These are phyloP conservation scores for Morpho achilles DNA, from an alignment of 2,888 invertebrate species.

Conservation along the genomic window DNA sequence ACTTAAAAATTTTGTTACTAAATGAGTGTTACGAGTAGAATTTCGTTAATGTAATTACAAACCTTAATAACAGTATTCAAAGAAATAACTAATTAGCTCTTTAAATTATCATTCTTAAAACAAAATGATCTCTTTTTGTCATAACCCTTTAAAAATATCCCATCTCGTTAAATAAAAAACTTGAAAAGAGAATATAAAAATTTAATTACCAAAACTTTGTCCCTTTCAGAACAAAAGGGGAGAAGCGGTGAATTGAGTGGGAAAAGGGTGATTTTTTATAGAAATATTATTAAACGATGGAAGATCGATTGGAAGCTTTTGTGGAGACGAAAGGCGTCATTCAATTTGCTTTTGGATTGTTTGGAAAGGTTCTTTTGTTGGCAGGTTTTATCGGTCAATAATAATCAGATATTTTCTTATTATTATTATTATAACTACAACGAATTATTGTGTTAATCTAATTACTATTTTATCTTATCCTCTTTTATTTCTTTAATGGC, in stretches of 20 bases:
- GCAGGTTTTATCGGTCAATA: slow-evolving; percentile 23
- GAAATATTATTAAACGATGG: slow-evolving; percentile 65
- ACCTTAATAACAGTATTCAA: slow-evolving; percentile 11
- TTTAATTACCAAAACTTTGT: slow-evolving; percentile 62
- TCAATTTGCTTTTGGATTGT: slow-evolving; percentile 52
- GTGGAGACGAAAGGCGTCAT: slow-evolving; percentile 45
- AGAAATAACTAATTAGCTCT: slow-evolving; percentile 26
- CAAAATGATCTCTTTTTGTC: slow-evolving; percentile 28
- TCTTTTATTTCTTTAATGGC: no score
- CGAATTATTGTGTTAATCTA: no score
- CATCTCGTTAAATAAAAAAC: slow-evolving; percentile 39
- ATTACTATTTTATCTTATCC: no score
- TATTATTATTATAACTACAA: no score
- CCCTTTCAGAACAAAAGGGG: slow-evolving; percentile 52
- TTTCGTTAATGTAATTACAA: slow-evolving; percentile 22
- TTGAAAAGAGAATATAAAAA: slow-evolving; percentile 49
- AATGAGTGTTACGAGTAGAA: not conserved
- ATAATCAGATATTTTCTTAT: not conserved
- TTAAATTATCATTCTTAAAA: slow-evolving; percentile 27
- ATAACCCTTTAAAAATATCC: slow-evolving; percentile 38
- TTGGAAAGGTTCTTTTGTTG: slow-evolving; percentile 35
- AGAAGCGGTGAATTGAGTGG: slow-evolving; percentile 25
- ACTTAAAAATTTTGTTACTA: no score
- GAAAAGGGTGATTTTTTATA: slow-evolving; percentile 53
- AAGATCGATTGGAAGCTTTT: slow-evolving; percentile 55